Percentiles rank a stretch among this genome's conserved stretches.
These are phyloP conservation scores for Heliconius hewitsoni DNA, from an alignment of 1,140 invertebrate species.

Conservation along the genomic window DNA sequence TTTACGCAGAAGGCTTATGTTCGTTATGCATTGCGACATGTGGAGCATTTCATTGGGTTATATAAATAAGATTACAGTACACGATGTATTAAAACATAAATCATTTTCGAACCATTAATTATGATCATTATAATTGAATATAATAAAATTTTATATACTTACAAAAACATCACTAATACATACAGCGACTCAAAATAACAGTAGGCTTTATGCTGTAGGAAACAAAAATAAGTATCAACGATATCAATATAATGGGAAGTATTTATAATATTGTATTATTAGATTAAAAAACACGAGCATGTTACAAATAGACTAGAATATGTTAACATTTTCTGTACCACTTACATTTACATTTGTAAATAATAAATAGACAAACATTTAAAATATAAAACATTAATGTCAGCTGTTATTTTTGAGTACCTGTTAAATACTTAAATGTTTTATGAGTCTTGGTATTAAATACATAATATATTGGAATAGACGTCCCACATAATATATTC, in stretches of 20 bases:
- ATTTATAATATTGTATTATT: background rate
- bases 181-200: background rate
- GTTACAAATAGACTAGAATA: background rate
- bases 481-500: too few relatives aligned
- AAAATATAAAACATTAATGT: background rate
- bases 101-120: background rate
- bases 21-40: background rate
- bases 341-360: background rate
- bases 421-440: too few relatives aligned
- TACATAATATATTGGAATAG: too few relatives aligned
- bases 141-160: background rate
- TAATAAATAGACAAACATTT: background rate
- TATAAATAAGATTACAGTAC: slow-evolving; percentile 3
- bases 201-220: background rate
- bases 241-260: background rate
- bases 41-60: slow-evolving; percentile 4
- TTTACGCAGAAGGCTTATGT: background rate
- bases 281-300: background rate
- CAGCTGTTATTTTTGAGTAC: too few relatives aligned
- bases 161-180: background rate
- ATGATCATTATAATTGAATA: background rate
- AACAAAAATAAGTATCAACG: background rate
- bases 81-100: background rate
- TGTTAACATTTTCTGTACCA: background rate
- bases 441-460: too few relatives aligned